Percentiles rank a stretch among this genome's conserved stretches.
Evolutionary conservation across 92 coral and sea anemone species (phyloP).

Genomic region (Nematostella vectensis): DNA sequence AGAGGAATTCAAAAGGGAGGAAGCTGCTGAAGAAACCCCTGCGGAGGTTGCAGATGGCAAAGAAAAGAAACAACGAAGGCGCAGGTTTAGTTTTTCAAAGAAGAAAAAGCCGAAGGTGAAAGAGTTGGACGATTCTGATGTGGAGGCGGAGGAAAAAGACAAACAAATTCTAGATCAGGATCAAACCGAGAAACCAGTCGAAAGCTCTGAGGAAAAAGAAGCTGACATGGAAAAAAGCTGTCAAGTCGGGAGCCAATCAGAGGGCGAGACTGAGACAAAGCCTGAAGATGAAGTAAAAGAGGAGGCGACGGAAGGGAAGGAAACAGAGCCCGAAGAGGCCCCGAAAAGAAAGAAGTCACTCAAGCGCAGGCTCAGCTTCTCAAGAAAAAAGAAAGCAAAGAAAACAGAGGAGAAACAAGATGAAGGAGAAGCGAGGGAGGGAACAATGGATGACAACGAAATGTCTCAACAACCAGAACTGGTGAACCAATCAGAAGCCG

Average conservation of each 20-base stretch:
- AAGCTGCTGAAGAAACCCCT: background rate
- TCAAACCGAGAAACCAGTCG: background rate
- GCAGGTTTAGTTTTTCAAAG: constrained; percentile 4
- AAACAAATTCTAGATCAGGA: constrained; percentile 1
- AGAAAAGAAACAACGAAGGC: constrained; percentile 3
- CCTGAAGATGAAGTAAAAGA: constrained; percentile 5
- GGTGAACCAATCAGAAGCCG: background rate
- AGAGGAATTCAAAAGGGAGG: background rate
- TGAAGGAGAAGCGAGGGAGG: background rate
- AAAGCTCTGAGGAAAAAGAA: constrained; percentile 2
- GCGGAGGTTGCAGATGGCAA: background rate
- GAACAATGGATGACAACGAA: background rate
- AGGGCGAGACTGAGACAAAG: background rate
- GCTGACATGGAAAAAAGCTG: background rate
- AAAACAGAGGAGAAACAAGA: background rate
- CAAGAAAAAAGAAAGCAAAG: background rate
- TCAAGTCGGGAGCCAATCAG: background rate
- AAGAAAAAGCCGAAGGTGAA: background rate
- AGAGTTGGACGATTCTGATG: background rate
- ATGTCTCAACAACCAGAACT: background rate
- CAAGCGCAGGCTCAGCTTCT: constrained; percentile 1
- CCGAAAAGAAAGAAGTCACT: background rate
- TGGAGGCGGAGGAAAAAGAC: background rate
- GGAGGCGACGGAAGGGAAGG: too few species aligned
- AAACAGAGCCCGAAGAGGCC: constrained; percentile 4